Evolutionary conservation across 2,888 invertebrate species (phyloP), one percentile per base, ranked within the genome.

Genomic region (Ochropleura leucogaster): DNA sequence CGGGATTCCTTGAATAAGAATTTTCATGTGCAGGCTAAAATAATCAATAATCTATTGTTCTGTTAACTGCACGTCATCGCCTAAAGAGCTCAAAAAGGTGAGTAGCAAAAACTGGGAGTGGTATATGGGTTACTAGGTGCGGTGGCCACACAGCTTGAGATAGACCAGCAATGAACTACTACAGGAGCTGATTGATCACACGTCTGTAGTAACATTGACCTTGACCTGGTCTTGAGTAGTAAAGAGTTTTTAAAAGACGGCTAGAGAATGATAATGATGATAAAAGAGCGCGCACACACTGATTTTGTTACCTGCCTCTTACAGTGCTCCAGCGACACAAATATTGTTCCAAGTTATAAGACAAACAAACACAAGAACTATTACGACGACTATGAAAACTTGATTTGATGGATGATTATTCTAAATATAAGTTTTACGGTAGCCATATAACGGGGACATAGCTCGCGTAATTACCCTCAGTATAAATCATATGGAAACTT

Each of bases 401-500:
- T 16, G 6, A 10, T 14, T 6, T 55, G 10, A 68, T n/a, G n/a
- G 18, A 30, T 47, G 18, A 18, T 46, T 10, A 42, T 44, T 79
- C 53, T 66, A 44, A 40, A 59, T 47, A 59, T 53, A 67, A 47
- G 0, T 30, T 53, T n/a, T 42, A 65, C 64, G 74, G 67, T 67
- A 82, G 64, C 60, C 40, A 69, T 42, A 47, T 44, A 55, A 57
- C 49, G 4, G 9, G 18, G 53, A 40, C 64, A 42, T 40, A 60
- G 42, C 46, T 68, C 51, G 14, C 46, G 30, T 62, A 68, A 65
- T 67, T 57, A 77, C 81, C 77, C 20, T 47, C 46, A 4, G 0
- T 57, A 62, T 64, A 72, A 70, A 76, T 72, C 55, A 69, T n/a
- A 68, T 84, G 84, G 84, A 80, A 83, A 77, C 42, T 68, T 74